phyloP scores from a whole-genome alignment of 1,140 invertebrate species.

The Probaryconus sp. region DNA sequence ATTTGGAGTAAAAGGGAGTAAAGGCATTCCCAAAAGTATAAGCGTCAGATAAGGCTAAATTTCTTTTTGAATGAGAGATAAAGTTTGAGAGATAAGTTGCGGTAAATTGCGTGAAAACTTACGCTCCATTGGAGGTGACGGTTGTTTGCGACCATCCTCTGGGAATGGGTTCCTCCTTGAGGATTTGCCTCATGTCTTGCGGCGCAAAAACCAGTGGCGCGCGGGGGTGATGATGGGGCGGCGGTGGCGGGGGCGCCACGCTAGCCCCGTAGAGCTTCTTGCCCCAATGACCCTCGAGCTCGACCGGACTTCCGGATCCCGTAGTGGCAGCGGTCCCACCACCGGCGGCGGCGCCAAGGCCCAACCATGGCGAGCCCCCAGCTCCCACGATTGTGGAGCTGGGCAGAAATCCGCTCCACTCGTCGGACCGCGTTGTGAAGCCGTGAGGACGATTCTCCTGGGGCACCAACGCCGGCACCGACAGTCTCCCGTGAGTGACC shows the following conservation, averaged over 20 bases:
- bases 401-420: conserved; percentile 77
- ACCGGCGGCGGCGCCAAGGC: conserved; percentile 72
- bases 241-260: conserved; percentile 75
- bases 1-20: no score
- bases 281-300: conserved; percentile 76
- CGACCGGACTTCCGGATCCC: conserved; percentile 74
- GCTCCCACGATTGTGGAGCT: conserved; percentile 78
- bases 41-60: no score
- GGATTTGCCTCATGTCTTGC: conserved; percentile 77
- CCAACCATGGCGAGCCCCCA: conserved; percentile 78
- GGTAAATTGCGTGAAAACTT: conserved; percentile 61
- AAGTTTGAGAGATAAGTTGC: neutral
- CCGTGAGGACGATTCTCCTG: conserved; percentile 70
- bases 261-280: conserved; percentile 76
- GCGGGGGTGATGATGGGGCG: conserved; percentile 75
- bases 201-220: conserved; percentile 75
- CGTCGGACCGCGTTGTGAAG: conserved; percentile 78
- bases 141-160: conserved; percentile 76
- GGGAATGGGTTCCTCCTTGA: conserved; percentile 77
- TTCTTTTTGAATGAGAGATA: neutral
- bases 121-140: conserved; percentile 74
- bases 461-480: conserved; percentile 70
- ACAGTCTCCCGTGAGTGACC: conserved; percentile 14
- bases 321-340: conserved; percentile 65
- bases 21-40: no score